These are phyloP conservation scores for Cacoxenus indagator DNA, from an alignment of 2,888 invertebrate species.

Conservation along the genomic window DNA sequence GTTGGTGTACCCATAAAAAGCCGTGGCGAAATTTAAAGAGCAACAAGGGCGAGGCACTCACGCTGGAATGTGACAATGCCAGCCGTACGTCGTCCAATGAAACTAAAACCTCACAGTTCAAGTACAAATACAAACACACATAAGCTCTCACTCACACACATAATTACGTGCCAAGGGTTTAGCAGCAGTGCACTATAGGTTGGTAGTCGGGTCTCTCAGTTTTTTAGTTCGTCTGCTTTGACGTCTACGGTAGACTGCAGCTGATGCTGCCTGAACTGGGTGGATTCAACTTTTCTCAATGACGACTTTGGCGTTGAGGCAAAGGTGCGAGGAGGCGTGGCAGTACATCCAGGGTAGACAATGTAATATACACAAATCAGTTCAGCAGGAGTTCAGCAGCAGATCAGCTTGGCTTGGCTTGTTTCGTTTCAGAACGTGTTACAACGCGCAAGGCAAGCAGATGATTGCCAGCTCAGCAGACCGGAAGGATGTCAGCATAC, in stretches of 20 bases:
- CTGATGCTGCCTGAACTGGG: background rate
- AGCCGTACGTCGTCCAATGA: background rate
- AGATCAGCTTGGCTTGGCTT: too few relatives aligned
- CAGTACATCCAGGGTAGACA: background rate
- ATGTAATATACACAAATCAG: background rate
- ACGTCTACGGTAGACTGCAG: background rate
- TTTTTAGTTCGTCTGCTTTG: background rate
- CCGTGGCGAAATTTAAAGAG: background rate
- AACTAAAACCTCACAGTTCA: slow-evolving; percentile 6
- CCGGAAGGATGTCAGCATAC: background rate
- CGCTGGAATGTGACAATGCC: background rate
- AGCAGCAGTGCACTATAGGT: background rate
- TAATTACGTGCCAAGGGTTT: background rate
- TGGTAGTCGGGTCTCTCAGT: background rate
- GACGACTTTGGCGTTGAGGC: background rate
- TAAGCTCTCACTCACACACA: background rate
- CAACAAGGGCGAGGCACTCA: background rate
- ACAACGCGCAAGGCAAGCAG: background rate
- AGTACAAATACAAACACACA: background rate
- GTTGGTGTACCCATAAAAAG: background rate
- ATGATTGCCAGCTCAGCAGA: background rate
- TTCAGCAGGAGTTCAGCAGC: too few relatives aligned
- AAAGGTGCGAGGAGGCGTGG: background rate
- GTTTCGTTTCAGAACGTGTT: too few relatives aligned
- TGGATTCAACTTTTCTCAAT: background rate